A percentile compares a stretch with the other conserved stretches of the same genome.
Evolutionary conservation across 2,888 invertebrate species (phyloP).

Genomic region (Melitaea athalia): DNA sequence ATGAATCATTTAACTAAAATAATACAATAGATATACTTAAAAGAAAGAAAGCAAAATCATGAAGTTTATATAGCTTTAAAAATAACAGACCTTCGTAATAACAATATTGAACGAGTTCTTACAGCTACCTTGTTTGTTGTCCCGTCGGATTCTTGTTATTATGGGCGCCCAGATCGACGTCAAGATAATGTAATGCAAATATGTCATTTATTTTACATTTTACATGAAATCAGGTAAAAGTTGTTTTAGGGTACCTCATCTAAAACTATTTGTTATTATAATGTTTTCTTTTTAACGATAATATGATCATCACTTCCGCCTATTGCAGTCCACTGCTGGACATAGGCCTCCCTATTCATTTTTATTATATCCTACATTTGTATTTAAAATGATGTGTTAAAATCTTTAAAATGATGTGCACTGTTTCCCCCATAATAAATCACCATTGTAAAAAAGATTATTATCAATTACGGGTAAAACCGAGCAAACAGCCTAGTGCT

Average conservation of each 20-base stretch:
- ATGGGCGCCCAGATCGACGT: constrained; percentile 18
- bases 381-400: too few relatives aligned
- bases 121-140: constrained; percentile 32
- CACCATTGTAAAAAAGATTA: too few relatives aligned
- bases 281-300: not conserved
- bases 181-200: constrained; percentile 31
- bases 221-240: constrained; percentile 20
- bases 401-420: too few relatives aligned
- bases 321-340: too few relatives aligned
- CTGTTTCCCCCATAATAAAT: too few relatives aligned
- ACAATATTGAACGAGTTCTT: constrained; percentile 30
- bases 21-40: not conserved
- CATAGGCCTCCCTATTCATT: too few relatives aligned
- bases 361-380: too few relatives aligned
- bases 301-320: not conserved
- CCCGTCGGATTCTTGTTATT: constrained; percentile 42
- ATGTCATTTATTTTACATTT: constrained; percentile 23
- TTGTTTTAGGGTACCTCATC: not conserved
- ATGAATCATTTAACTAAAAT: not conserved
- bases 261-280: not conserved
- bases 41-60: constrained; percentile 7
- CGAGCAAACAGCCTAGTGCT: too few relatives aligned
- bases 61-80: constrained; percentile 23
- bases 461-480: too few relatives aligned
- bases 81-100: constrained; percentile 33